phyloP scores from a whole-genome alignment of 1,140 invertebrate genomes.

The Coenobita brevimanus region DNA sequence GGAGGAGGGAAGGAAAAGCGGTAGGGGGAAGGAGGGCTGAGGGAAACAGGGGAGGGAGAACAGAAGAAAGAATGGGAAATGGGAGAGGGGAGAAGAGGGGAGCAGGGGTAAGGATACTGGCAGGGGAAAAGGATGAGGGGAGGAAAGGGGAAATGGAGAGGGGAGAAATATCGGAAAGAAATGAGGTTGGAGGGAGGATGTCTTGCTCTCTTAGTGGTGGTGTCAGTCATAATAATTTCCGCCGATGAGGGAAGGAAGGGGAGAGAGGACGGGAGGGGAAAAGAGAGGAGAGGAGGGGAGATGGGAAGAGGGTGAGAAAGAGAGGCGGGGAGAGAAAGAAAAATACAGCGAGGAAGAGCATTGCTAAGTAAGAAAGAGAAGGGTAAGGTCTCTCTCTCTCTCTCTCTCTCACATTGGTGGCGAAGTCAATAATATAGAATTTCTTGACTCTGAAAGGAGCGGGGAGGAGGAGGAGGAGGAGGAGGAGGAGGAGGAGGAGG shows the following conservation, averaged over 20 bases:
- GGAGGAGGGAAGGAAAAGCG: not conserved
- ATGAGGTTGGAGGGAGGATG: not conserved
- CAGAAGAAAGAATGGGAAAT: not conserved
- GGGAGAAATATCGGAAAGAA: not conserved
- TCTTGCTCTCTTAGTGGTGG: too few species aligned
- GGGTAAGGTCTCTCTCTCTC: too few species aligned
- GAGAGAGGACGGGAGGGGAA: not conserved
- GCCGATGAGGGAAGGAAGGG: not conserved
- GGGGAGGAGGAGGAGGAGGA: constrained; percentile 9
- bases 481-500: not conserved
- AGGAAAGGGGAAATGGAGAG: not conserved
- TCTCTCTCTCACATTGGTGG: too few species aligned
- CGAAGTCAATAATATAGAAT: too few species aligned
- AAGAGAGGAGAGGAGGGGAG: not conserved
- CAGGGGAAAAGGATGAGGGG: not conserved
- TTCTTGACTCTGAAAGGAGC: too few species aligned
- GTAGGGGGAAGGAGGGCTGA: not conserved
- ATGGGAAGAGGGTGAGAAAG: not conserved
- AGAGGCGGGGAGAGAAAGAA: not conserved
- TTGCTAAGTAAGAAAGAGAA: not conserved
- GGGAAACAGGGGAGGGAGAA: not conserved
- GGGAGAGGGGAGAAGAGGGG: not conserved
- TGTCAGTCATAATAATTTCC: too few species aligned
- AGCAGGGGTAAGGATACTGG: not conserved
- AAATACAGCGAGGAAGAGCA: not conserved